phyloP scores from a whole-genome alignment of 2,113 vertebrate species.

The Larimichthys polyactis region DNA sequence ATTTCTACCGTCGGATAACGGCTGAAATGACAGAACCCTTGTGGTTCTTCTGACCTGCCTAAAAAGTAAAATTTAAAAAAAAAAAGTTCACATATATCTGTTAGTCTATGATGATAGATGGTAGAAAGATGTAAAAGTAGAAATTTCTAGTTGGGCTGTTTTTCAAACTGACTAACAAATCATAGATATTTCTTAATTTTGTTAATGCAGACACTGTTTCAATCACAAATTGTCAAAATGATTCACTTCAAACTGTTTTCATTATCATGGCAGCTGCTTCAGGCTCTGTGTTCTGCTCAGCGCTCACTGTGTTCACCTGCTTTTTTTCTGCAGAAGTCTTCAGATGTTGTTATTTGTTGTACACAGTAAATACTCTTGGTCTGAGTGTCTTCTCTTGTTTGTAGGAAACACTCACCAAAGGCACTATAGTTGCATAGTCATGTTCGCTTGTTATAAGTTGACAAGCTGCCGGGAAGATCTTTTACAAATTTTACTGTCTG shows the following conservation, averaged over 20 bases:
- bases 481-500: neutral
- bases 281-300: neutral
- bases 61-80: neutral
- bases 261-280: conserved; percentile 6
- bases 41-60: neutral
- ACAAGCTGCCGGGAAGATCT: neutral
- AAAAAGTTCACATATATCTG: neutral
- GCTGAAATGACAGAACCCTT: conserved; percentile 29
- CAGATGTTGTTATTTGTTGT: conserved; percentile 27
- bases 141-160: neutral
- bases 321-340: neutral
- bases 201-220: neutral
- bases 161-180: neutral
- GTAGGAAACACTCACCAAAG: neutral
- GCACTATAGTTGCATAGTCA: neutral
- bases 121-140: neutral
- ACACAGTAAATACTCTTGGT: conserved; percentile 15
- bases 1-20: conserved; percentile 13
- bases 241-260: conserved; percentile 13
- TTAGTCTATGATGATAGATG: neutral
- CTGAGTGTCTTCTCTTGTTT: conserved; percentile 13
- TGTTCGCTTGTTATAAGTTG: neutral
- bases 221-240: conserved; percentile 19
- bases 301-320: neutral
- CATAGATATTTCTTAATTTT: neutral